These are phyloP conservation scores for Cactoblastis cactorum DNA, from an alignment of 2,888 invertebrate species.

Conservation along the genomic window DNA sequence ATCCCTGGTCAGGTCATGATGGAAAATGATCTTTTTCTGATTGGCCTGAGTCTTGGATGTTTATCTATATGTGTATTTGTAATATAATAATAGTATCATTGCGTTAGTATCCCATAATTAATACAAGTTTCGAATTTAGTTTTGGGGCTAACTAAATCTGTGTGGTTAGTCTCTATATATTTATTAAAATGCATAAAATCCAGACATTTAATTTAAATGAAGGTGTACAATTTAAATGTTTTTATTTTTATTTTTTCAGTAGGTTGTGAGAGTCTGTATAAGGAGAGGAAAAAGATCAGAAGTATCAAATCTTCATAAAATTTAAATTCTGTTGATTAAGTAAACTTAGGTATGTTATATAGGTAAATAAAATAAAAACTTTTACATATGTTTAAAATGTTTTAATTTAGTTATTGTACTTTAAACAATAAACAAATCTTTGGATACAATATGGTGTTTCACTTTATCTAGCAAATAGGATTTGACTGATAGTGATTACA, in stretches of 20 bases:
- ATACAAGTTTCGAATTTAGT: too few species aligned
- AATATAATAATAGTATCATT: too few species aligned
- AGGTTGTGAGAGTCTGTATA: slow-evolving; percentile 70
- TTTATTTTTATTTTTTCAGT: slow-evolving; percentile 78
- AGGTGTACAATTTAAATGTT: not conserved
- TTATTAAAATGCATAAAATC: too few species aligned
- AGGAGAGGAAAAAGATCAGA: slow-evolving; percentile 87
- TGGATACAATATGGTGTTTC: slow-evolving; percentile 57
- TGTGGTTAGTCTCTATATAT: too few species aligned
- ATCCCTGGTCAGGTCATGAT: too few species aligned
- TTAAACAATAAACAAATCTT: slow-evolving; percentile 69
- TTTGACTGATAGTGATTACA: slow-evolving; percentile 34
- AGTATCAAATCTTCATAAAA: slow-evolving; percentile 71
- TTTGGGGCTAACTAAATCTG: too few species aligned
- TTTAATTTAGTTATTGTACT: slow-evolving; percentile 66
- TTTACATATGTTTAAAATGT: slow-evolving; percentile 45
- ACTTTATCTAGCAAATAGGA: slow-evolving; percentile 44
- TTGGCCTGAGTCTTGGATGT: too few species aligned
- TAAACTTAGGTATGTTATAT: slow-evolving; percentile 24
- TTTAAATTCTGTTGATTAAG: slow-evolving; percentile 28
- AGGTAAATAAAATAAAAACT: slow-evolving; percentile 30
- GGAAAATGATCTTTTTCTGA: too few species aligned
- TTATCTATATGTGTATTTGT: too few species aligned
- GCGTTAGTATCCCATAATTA: too few species aligned
- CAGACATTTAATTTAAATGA: too few species aligned